Evolutionary conservation across 2,888 invertebrate species (phyloP).

Genomic region (Drosophila vallismaia): DNA sequence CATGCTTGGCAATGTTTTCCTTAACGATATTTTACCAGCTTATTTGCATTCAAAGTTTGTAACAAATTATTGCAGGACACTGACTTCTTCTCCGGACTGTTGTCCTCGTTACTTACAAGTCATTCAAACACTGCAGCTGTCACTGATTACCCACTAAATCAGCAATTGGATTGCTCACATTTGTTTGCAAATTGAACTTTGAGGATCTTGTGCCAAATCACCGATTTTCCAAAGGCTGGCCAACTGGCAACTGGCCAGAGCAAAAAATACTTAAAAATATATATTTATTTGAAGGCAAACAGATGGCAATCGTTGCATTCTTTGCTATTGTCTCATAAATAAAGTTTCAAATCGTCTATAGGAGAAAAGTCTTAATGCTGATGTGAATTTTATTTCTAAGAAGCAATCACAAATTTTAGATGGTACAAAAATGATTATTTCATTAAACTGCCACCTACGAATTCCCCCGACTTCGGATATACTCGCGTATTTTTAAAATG

Average conservation of each 20-base stretch:
- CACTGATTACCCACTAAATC: constrained; percentile 75
- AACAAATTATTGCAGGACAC: constrained; percentile 17
- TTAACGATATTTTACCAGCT: constrained; percentile 26
- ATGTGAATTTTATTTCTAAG: constrained; percentile 40
- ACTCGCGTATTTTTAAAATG: background rate
- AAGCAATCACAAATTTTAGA: background rate
- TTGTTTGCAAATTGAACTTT: constrained; percentile 69
- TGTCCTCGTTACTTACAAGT: constrained; percentile 57
- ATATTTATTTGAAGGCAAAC: constrained; percentile 46
- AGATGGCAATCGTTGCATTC: constrained; percentile 66
- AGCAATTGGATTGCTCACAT: constrained; percentile 64
- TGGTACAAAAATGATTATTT: background rate
- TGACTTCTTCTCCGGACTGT: constrained; percentile 1
- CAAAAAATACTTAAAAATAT: constrained; percentile 21
- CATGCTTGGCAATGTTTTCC: constrained; percentile 17
- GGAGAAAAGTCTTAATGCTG: constrained; percentile 62
- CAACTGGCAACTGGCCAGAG: constrained; percentile 66
- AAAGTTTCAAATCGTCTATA: constrained; percentile 40
- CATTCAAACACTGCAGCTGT: constrained; percentile 70
- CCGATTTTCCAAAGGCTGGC: constrained; percentile 40
- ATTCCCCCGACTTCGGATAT: background rate
- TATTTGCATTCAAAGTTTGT: constrained; percentile 36
- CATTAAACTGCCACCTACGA: background rate
- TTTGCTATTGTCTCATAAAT: constrained; percentile 63
- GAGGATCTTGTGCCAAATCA: constrained; percentile 69